These are phyloP conservation scores for Mesochorus sp. DNA, from an alignment of 2,888 invertebrate genomes.

Conservation along the genomic window DNA sequence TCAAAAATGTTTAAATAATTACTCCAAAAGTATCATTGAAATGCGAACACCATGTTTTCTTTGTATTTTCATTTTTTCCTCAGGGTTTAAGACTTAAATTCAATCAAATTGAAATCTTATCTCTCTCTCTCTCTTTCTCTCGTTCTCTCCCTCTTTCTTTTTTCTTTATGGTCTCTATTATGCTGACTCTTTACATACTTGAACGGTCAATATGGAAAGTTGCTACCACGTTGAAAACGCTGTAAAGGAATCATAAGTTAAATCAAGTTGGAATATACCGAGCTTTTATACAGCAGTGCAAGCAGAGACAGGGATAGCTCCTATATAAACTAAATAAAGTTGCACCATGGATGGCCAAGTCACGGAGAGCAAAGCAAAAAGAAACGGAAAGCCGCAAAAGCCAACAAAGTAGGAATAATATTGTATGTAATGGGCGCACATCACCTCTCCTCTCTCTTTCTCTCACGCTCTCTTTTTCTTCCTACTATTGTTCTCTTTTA, in stretches of 20 bases:
- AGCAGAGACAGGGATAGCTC: slow-evolving; percentile 15
- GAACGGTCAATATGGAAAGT: slow-evolving; percentile 74
- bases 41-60: too few species aligned
- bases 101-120: too few species aligned
- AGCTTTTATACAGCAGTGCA: slow-evolving; percentile 26
- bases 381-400: slow-evolving; percentile 47
- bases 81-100: too few species aligned
- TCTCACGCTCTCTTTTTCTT: too few species aligned
- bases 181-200: slow-evolving; percentile 48
- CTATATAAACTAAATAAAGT: slow-evolving; percentile 41
- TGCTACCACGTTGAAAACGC: slow-evolving; percentile 67
- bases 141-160: too few species aligned
- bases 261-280: slow-evolving; percentile 78
- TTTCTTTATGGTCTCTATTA: too few species aligned
- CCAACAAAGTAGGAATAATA: slow-evolving; percentile 65
- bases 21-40: too few species aligned
- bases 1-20: too few species aligned
- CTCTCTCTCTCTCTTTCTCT: not conserved
- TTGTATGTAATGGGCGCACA: slow-evolving; percentile 66
- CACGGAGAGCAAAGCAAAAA: slow-evolving; percentile 16
- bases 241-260: slow-evolving; percentile 75
- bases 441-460: slow-evolving; percentile 9
- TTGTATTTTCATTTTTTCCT: too few species aligned
- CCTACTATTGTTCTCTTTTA: too few species aligned
- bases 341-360: slow-evolving; percentile 25